Base-by-base conservation (phyloP, 2,888 invertebrate species). In the Megalurothrips usitatus region DNA sequence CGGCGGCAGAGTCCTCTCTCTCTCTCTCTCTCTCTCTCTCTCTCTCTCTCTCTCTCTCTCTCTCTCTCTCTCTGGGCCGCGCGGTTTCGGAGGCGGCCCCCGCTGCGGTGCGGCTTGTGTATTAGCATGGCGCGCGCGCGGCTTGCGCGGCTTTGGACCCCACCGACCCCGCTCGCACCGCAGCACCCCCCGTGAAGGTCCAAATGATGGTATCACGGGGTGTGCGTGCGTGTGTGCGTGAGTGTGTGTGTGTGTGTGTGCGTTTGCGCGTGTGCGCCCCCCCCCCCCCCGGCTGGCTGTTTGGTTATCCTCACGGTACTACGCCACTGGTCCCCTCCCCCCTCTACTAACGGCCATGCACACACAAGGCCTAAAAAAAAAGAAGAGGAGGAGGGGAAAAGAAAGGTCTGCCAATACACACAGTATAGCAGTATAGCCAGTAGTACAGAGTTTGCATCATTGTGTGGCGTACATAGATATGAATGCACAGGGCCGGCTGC, bases 191-290 rank as follows among this genome's bases (percentile, higher is more conserved):
- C 58, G 14, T 58, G 1, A 2, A 52, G 52, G 52, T 19, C 52
- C 52, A 52, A 52, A 52, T 52, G 52, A 52, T 52, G 52, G 52
- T 52, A 52, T 52, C 52, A 52, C 52, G 14, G 23, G 23, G 63
- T 63, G 8, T n/a, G 63, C n/a, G 63, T n/a, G 63, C n/a, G 63
- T n/a, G 63, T 63, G 63, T 63, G 63, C n/a, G 63, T 63, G 63
- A 12, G 63, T 63, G 63, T 63, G 63, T 63, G 63, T 63, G 63
- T 63, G 63, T n/a, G 63, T 63, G 63, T 63, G 63, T 63, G 63
- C 19, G 19, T 63, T 11, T 19, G 63, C 23, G 63, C 23, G 63
- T 63, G 63, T 23, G 63, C n/a, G 63, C 9, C 19, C 9, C 14
- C 52, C 34, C 6, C 3, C 34, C 34, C 34, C 3, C 6, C 34